Conservation (phyloP, 2,113 vertebrate genomes). For the Glaucomys volans region DNA sequence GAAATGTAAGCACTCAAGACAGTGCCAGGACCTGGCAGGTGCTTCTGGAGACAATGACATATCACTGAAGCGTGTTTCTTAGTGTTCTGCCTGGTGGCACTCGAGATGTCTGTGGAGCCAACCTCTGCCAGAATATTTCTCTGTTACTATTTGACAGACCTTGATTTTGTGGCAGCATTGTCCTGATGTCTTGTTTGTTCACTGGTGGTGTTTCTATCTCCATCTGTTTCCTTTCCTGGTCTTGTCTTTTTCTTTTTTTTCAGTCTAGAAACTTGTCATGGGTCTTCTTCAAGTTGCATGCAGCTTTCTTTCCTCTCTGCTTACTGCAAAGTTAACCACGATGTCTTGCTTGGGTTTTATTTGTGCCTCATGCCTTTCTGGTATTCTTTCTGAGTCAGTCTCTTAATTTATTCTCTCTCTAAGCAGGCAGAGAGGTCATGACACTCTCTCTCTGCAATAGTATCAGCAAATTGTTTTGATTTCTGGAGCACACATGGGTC, state of each 20-base stretch:
- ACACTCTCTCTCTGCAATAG: not conserved
- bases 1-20: not conserved
- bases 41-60: slow-evolving; percentile 12
- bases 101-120: not conserved
- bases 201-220: slow-evolving; percentile 46
- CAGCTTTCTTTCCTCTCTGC: slow-evolving; percentile 5
- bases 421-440: not conserved
- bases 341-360: slow-evolving; percentile 15
- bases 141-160: slow-evolving; percentile 72
- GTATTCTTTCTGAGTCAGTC: slow-evolving; percentile 29
- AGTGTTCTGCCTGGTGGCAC: not conserved
- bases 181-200: slow-evolving; percentile 76
- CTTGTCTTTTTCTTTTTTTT: not conserved
- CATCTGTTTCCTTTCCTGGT: slow-evolving; percentile 78
- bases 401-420: slow-evolving; percentile 40
- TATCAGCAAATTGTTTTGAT: slow-evolving; percentile 67
- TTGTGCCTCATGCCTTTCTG: slow-evolving; percentile 16
- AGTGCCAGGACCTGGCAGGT: not conserved
- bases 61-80: slow-evolving; percentile 52
- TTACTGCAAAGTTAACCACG: slow-evolving; percentile 48
- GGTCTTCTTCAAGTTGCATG: not conserved
- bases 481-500: slow-evolving; percentile 41
- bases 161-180: slow-evolving; percentile 74
- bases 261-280: not conserved
- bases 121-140: slow-evolving; percentile 56